Percentiles rank a stretch among this genome's conserved stretches.
Conservation (phyloP, 64 coral and sea anemone species). For the Catalaphyllia jardinei region DNA sequence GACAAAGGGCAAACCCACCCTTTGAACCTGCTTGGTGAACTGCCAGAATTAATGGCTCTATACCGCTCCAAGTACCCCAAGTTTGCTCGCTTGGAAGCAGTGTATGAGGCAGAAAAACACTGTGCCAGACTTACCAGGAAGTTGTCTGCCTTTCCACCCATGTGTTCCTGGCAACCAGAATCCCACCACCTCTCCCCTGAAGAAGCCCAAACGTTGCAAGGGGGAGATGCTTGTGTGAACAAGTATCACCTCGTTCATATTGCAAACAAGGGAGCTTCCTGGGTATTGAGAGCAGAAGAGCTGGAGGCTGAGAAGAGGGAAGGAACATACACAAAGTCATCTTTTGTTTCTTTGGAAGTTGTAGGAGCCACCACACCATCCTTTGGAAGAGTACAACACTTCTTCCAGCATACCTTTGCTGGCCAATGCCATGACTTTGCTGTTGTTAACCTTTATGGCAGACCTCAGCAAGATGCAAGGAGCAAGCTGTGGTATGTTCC, state of each 20-base stretch:
- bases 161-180: constrained; percentile 26
- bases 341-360: neutral
- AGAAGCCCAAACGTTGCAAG: constrained; percentile 14
- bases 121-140: constrained; percentile 1
- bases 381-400: neutral
- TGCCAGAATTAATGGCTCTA: neutral
- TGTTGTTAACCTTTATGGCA: neutral
- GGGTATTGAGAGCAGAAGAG: constrained; percentile 5
- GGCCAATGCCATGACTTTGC: neutral
- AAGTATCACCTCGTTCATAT: constrained; percentile 18
- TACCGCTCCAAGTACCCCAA: neutral
- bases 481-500: no score
- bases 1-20: constrained; percentile 1
- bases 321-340: constrained; percentile 3
- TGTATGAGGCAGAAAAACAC: constrained; percentile 11
- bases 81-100: constrained; percentile 5
- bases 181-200: constrained; percentile 7
- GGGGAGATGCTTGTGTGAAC: constrained; percentile 16
- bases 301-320: constrained; percentile 29
- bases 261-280: constrained; percentile 2
- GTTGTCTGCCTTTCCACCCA: constrained; percentile 29
- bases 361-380: neutral
- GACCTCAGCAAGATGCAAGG: no score
- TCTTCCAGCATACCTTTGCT: constrained; percentile 14
- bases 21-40: constrained; percentile 1